A percentile compares a stretch with the other conserved stretches of the same genome.
These are phyloP conservation scores for Tetraodon nigroviridis DNA, from an alignment of 2,113 vertebrate genomes.

Conservation along the genomic window DNA sequence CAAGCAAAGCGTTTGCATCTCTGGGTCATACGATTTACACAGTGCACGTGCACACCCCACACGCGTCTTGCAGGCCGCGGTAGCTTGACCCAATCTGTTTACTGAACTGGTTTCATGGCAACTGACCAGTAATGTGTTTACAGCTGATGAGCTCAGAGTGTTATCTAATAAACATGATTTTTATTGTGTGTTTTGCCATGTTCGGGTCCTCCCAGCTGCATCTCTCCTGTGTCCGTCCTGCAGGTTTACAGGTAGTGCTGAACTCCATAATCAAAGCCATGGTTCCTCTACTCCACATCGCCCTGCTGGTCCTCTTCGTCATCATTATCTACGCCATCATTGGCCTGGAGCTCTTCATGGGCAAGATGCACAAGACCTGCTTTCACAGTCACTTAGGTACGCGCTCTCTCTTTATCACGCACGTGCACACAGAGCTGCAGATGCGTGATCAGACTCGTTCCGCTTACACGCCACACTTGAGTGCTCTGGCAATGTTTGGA, in stretches of 20 bases:
- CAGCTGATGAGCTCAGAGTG: too few species aligned
- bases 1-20: too few species aligned
- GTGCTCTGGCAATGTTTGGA: constrained; percentile 7
- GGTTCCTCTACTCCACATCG: constrained; percentile 97
- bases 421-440: constrained; percentile 6
- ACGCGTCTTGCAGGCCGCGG: too few species aligned
- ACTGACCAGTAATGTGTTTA: background rate
- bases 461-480: background rate
- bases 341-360: constrained; percentile 98
- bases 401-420: background rate
- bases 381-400: constrained; percentile 77
- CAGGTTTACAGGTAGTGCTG: constrained; percentile 98
- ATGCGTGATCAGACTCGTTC: constrained; percentile 19
- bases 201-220: background rate
- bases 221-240: constrained; percentile 17
- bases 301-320: constrained; percentile 95
- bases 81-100: too few species aligned
- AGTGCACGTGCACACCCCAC: too few species aligned
- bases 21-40: too few species aligned
- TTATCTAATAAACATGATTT: too few species aligned
- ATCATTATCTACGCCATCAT: constrained; percentile 99
- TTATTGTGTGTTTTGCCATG: background rate
- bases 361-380: constrained; percentile 99
- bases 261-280: constrained; percentile 99
- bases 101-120: background rate